Base-by-base conservation (phyloP, 2,888 invertebrate genomes). In the Druceiella hillmani region DNA sequence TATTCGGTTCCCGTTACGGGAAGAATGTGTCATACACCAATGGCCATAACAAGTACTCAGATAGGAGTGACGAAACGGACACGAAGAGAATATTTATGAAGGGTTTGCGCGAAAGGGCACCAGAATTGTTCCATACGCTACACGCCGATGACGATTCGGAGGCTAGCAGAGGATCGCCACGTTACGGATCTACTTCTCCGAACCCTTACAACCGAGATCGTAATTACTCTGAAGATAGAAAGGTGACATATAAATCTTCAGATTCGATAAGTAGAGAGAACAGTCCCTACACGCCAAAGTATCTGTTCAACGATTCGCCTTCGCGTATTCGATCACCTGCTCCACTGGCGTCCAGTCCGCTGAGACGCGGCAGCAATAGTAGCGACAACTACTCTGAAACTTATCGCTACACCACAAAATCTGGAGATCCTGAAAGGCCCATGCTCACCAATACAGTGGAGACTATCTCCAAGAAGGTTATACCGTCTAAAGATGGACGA, bases 361-460 rank as follows among this genome's bases (percentile, higher is more conserved):
- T 76, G 30, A 66, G 83, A 38, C 71, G 82, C 36, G 80, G 81
- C 13, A 81, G 79, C 52, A 77, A 77, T 49, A 79, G 79, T 48
- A 79, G 79, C 45, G 82, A 81, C 44, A 82, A 83, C 54, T 83
- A 75, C 56, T 79, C 81, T 2, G 83, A 83, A 59, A 82, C 82
- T 1, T 81, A 80, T 52, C 76, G 81, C 52, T 81, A 81, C 46
- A 78, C 79, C 4, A 79, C 80, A 9, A 74, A 79, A 44, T 76
- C 77, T 5, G 81, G 78, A 39, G 79, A 83, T 57, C 81, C 82
- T 2, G 64, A 73, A 36, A 63, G 81, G 46, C 82, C 83, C 12
- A 79, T 78, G 52, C 72, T 83, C 36, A 83, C 84, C 14, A 81
- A 84, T 52, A 81, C 81, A 1, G 79, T 81, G 10, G 79, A 81